Conservation (phyloP, 2,113 vertebrate species). For the Mirounga angustirostris region DNA sequence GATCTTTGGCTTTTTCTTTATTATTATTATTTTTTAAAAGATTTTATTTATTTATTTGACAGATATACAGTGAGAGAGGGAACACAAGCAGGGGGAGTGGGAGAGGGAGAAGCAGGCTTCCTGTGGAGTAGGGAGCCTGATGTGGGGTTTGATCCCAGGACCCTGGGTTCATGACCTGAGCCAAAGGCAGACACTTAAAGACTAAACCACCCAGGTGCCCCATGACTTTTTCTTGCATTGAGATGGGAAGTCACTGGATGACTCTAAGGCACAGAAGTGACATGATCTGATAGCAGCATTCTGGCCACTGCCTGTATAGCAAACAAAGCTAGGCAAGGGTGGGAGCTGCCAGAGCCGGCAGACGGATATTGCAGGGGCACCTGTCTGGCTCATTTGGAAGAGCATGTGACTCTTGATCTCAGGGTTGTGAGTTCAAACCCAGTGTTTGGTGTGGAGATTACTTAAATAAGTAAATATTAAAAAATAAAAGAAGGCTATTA, state of each 20-base stretch:
- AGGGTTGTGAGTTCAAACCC: not conserved
- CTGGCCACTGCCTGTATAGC: not conserved
- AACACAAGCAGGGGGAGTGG: no score
- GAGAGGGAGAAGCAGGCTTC: not conserved
- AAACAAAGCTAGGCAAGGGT: not conserved
- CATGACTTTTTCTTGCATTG: not conserved
- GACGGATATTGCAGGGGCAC: rapidly evolving
- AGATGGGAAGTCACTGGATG: not conserved
- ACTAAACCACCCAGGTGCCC: not conserved
- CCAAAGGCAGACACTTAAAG: not conserved
- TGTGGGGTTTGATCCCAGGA: not conserved
- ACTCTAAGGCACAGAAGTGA: not conserved
- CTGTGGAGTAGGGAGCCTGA: not conserved
- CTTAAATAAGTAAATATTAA: not conserved
- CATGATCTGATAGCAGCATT: not conserved
- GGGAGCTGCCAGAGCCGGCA: not conserved
- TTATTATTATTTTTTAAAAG: not conserved
- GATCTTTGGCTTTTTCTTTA: not conserved
- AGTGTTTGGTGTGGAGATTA: not conserved
- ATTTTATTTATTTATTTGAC: not conserved
- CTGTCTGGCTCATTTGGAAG: not conserved
- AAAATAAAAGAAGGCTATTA: not conserved
- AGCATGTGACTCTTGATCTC: not conserved
- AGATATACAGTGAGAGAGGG: not conserved
- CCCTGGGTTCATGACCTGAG: not conserved